Evolutionary conservation across 2,797 vertebrate genomes (phyloP).

Genomic region (Trematocara caparti): DNA sequence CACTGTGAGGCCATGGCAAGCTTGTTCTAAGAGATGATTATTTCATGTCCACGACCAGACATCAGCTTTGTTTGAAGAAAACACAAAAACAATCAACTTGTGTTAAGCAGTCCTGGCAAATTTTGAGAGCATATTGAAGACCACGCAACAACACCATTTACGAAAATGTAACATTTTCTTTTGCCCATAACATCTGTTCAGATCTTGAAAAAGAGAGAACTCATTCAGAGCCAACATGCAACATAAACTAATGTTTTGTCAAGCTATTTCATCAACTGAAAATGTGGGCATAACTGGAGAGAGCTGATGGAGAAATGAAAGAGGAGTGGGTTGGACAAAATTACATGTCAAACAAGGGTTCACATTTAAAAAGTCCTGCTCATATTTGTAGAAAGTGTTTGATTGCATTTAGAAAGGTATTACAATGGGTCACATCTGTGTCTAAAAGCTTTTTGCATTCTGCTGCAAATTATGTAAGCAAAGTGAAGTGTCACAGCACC

Average conservation of each 20-base stretch:
- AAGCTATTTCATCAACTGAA: conserved; percentile 74
- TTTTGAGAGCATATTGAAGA: conserved; percentile 50
- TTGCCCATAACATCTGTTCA: conserved; percentile 63
- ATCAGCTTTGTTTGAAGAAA: conserved; percentile 23
- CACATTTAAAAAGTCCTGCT: conserved; percentile 81
- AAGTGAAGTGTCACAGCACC: conserved; percentile 78
- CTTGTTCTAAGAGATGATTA: conserved; percentile 66
- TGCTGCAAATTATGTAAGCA: conserved; percentile 82
- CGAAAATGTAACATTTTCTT: conserved; percentile 55
- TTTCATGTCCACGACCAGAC: conserved; percentile 59
- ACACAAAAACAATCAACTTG: conserved; percentile 52
- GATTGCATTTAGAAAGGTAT: conserved; percentile 86
- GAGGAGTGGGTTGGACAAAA: conserved; percentile 84
- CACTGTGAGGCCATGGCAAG: conserved; percentile 34
- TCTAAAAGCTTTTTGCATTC: conserved; percentile 86
- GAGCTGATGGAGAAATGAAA: conserved; percentile 76
- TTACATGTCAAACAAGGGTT: conserved; percentile 84
- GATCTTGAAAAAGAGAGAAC: conserved; percentile 25
- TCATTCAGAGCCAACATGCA: conserved; percentile 46
- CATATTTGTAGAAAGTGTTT: conserved; percentile 83
- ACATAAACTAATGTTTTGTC: conserved; percentile 74
- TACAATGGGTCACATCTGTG: conserved; percentile 85
- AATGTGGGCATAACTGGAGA: conserved; percentile 70
- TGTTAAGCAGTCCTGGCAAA: conserved; percentile 65
- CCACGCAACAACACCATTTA: conserved; percentile 16